Base-by-base conservation (phyloP, 2,113 vertebrate species). In the Amazona guildingii region DNA sequence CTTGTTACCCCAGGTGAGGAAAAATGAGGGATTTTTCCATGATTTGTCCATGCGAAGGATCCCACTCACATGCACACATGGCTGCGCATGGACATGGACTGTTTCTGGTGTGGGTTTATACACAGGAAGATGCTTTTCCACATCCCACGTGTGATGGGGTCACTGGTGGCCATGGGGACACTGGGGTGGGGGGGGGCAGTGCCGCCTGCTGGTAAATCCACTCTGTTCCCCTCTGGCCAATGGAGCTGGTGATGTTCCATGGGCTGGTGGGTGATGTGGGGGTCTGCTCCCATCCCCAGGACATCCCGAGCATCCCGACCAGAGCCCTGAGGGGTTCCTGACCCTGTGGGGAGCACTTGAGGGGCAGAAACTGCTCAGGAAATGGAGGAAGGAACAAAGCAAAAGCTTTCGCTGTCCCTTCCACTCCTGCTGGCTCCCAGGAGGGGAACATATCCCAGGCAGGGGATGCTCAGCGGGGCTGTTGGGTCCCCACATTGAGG, bases 51-150 rank as follows among this genome's bases (percentile, higher is more conserved):
- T 6, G 57, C 12, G 13, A 6, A 61, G 41, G 13, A 15, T 23
- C 37, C 27, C 52, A 2, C 20, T 37, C 2, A 10, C 7, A 0
- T 2, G 23, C 54, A 24, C 27, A 10, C 16, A 6, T 2, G 46
- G 14, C 29, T 4, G 24, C 6, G 6, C 11, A 0, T 1, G 33
- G 18, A 1, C 27, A 1, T 1, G 15, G 13, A 25, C 39, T 59
- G 17, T 54, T 48, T 4, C 18, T 37, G 52, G 10, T 3, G 18
- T 17, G 67, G 82, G 3, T 19, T 39, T 6, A 12, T 19, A 11
- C 21, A 3, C 0, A 1, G 17, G 41, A 39, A 44, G 82, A 18
- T 33, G 72, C 17, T 29, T n/a, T 31, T 9, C 33, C 24, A 17
- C 12, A 1, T 46, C 7, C 37, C 3, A n/a, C 0, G 5, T 8